Evolutionary conservation across 2,113 vertebrate genomes (phyloP).

Genomic region (Vombatus ursinus): DNA sequence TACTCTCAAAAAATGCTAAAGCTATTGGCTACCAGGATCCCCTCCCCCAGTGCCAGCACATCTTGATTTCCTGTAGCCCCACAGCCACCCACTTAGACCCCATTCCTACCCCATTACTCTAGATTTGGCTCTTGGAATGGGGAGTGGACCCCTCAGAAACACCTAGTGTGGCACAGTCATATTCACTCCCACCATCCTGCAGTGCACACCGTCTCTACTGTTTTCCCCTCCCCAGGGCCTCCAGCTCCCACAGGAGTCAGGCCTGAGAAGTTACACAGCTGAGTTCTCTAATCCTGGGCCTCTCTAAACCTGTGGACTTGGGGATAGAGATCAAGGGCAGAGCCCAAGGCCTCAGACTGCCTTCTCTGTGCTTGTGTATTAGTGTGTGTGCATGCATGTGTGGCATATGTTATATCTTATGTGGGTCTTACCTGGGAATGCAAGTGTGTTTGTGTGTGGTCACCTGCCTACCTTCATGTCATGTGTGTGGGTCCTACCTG

Average conservation of each 20-base stretch:
- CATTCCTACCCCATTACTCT: background rate
- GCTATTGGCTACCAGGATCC: conserved; percentile 9
- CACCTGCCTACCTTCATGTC: background rate
- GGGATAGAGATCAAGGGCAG: background rate
- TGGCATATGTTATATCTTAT: background rate
- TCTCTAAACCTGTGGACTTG: background rate
- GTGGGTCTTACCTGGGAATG: background rate
- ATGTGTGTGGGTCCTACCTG: background rate
- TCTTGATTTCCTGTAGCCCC: background rate
- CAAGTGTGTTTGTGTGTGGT: background rate
- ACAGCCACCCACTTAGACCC: background rate
- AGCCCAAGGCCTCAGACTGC: background rate
- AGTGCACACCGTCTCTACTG: background rate
- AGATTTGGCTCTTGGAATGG: background rate
- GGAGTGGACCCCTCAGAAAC: background rate
- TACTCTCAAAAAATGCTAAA: background rate
- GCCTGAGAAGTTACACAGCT: background rate
- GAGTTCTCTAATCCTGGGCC: background rate
- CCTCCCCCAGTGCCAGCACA: background rate
- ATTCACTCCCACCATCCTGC: background rate
- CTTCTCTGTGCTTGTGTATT: background rate
- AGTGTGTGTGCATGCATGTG: background rate
- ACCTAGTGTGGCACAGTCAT: background rate
- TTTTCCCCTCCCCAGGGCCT: background rate
- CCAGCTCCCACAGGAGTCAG: background rate